Evolutionary conservation across 1,140 invertebrate species (phyloP), one percentile per base, ranked within the genome.

Genomic region (Melitaea cinxia): DNA sequence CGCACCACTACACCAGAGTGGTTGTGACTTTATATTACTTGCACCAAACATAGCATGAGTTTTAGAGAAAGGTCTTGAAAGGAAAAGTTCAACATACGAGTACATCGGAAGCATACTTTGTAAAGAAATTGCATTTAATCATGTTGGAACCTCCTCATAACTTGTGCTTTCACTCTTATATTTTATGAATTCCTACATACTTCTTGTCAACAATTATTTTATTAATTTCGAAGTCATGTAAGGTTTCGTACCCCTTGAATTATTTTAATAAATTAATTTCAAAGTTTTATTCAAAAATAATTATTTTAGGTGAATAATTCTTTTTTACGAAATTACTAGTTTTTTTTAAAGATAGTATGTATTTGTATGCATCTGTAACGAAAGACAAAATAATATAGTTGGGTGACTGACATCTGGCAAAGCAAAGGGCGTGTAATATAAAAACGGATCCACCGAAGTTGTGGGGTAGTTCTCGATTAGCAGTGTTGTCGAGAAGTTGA

Each of bases 111-210:
- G 81, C 84, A 87, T 87, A 87, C 82, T 87, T 87, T 77, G 72
- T 77, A 75, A 85, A 85, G 82, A 83, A 85, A 85, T 85, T 83
- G 83, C 85, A 85, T 88, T 88, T 81, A 85, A 83, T 85, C 83
- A 88, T 84, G 78, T 84, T 76, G 76, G 78, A 72, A 82, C 76
- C 76, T 77, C 71, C 77, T 83, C 78, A 83, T 80, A 87, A 80
- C 80, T 85, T 79, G 70, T 45, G 69, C 72, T 83, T 80, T 73
- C 71, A 80, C 68, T 67, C 75, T 75, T 84, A 77, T 78, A 85
- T 82, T 88, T 85, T 83, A 81, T 85, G 79, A 88, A 85, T 83
- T 85, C 79, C 72, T 66, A 80, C 78, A 83, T 84, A 81, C 70
- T 87, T 83, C 75, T 77, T 78, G 76, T 80, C 74, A 82, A 83